phyloP scores from a whole-genome alignment of 2,797 vertebrate genomes.

The Rhabdomys pumilio region DNA sequence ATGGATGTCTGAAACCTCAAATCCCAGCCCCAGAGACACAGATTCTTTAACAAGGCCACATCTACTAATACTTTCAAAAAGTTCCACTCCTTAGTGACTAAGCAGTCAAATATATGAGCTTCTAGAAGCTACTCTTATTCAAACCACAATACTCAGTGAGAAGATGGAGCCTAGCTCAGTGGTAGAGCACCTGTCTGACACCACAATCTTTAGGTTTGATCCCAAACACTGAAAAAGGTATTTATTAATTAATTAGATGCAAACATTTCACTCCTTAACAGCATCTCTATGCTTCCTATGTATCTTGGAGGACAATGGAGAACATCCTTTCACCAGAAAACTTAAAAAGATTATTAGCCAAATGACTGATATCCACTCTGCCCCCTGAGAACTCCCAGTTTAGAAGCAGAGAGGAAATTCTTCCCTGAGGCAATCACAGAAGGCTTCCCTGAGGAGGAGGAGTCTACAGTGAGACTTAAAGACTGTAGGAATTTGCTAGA shows the following conservation, averaged over 20 bases:
- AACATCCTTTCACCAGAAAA: background rate
- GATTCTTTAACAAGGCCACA: background rate
- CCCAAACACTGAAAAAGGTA: background rate
- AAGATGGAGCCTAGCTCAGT: background rate
- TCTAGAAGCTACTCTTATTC: no score
- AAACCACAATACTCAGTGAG: background rate
- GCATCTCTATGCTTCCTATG: background rate
- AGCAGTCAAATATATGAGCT: background rate
- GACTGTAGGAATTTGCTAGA: background rate
- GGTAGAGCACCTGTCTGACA: background rate
- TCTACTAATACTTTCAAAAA: background rate
- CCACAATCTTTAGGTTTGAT: background rate
- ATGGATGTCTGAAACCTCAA: background rate
- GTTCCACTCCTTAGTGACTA: background rate
- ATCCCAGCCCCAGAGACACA: background rate
- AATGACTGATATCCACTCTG: background rate
- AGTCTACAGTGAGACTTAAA: background rate
- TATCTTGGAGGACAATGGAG: background rate
- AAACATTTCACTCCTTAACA: background rate
- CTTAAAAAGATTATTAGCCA: background rate
- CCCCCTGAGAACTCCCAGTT: background rate
- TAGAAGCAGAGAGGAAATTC: background rate
- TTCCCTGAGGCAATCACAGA: background rate
- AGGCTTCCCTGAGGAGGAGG: background rate
- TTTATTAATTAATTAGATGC: background rate